Evolutionary conservation across 2,113 vertebrate species (phyloP), one percentile per base, ranked within the genome.

Genomic region (Equus quagga): DNA sequence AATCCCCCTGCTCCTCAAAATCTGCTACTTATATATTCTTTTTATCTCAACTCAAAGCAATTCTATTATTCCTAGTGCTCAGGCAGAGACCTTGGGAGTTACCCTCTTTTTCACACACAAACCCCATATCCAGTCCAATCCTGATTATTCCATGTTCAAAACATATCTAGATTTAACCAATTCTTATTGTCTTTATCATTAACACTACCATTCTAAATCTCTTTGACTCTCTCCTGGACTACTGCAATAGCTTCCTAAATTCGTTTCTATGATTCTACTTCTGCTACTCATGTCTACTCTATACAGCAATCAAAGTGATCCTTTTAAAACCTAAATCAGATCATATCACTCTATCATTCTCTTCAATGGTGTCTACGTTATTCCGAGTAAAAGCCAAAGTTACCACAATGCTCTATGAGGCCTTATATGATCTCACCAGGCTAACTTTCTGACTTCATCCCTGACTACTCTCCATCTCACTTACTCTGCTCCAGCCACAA

Each of bases 361-460:
- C 76, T 97, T 65, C 62, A 81, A 49, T 58, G n/a, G n/a, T 76
- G 94, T 91, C 28, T 41, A 80, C 18, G 44, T 69, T 49, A 87
- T 75, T 89, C n/a, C 83, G 5, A 82, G n/a, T 65, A 96, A 93
- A 91, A 78, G 23, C 18, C n/a, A 78, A 96, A 96, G 26, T 93
- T 79, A 82, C 2, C 51, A 78, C n/a, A 58, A 92, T 4, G 9
- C 46, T 7, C 13, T 54, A 70, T 36, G n/a, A 79, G 8, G 49
- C 15, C 41, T 67, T 36, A 28, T 23, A 49, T 58, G n/a, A 83
- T 33, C 46, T 88, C 14, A 13, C 65, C 33, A 91, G 81, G 64
- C 41, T 92, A 83, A 51, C 24, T 56, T 81, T 88, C 60, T 81
- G 73, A 31, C 62, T 82, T 73, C 14, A 69, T 44, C 17, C 14